Evolutionary conservation across 2,888 invertebrate genomes (phyloP).

Genomic region (Drosophila subsilvestris): DNA sequence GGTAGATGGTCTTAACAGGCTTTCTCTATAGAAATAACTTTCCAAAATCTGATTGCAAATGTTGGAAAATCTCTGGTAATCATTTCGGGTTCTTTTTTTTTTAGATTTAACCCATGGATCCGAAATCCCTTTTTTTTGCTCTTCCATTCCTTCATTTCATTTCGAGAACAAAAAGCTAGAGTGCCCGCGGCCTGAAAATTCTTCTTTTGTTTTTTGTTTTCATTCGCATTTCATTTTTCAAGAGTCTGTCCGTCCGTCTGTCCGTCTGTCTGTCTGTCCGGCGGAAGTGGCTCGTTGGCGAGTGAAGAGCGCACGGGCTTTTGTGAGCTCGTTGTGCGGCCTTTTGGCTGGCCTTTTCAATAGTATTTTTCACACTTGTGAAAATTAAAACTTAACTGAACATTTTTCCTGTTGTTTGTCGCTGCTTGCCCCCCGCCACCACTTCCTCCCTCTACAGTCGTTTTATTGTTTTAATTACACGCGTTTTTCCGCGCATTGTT

Average conservation of each 20-base stretch:
- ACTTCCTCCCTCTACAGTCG: neutral
- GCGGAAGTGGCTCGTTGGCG: slow-evolving; percentile 66
- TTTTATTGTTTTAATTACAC: slow-evolving; percentile 77
- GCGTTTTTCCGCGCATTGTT: slow-evolving; percentile 76
- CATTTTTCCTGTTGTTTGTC: slow-evolving; percentile 52
- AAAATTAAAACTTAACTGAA: slow-evolving; percentile 77
- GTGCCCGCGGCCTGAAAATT: slow-evolving; percentile 37
- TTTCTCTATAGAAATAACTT: too few species aligned
- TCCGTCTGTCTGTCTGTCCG: slow-evolving; percentile 18
- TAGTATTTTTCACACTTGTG: slow-evolving; percentile 74
- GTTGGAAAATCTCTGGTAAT: too few species aligned
- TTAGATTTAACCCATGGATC: neutral
- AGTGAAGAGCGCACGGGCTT: slow-evolving; percentile 40
- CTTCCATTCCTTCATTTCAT: neutral
- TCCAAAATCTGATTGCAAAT: too few species aligned
- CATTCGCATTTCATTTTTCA: slow-evolving; percentile 48
- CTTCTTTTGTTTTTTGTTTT: neutral
- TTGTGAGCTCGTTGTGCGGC: slow-evolving; percentile 32
- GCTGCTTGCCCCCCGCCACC: slow-evolving; percentile 27
- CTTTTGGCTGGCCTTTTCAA: slow-evolving; percentile 62
- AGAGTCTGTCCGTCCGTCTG: slow-evolving; percentile 6
- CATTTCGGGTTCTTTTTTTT: neutral
- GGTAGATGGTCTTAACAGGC: too few species aligned
- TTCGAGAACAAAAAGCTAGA: neutral
- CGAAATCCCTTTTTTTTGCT: neutral